A percentile compares a stretch with the other conserved stretches of the same genome.
Conservation (phyloP, 1,140 invertebrate genomes). For the Atta cephalotes region DNA sequence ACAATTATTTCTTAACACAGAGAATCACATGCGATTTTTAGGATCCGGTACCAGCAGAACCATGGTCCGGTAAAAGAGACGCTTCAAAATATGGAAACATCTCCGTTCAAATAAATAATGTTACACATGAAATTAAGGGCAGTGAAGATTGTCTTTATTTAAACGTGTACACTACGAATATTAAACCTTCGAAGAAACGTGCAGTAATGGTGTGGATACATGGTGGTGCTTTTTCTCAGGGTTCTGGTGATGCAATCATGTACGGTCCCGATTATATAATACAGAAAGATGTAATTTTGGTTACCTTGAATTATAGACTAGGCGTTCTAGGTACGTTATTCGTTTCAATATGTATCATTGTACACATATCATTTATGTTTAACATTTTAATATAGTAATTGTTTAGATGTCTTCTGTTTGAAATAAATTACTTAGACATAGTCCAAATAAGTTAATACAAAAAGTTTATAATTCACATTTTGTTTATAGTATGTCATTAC, state of each 20-base stretch:
- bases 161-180: conserved; percentile 91
- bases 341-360: background rate
- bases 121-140: conserved; percentile 63
- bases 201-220: conserved; percentile 87
- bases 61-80: conserved; percentile 87
- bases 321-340: conserved; percentile 84
- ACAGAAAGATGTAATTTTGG: conserved; percentile 87
- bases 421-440: background rate
- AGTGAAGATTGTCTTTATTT: conserved; percentile 93
- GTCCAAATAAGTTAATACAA: background rate
- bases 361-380: background rate
- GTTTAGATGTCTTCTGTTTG: background rate
- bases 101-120: conserved; percentile 81
- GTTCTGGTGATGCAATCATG: conserved; percentile 80
- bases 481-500: background rate
- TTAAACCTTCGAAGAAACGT: conserved; percentile 55
- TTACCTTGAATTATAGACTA: conserved; percentile 88
- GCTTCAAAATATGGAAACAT: conserved; percentile 86
- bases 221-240: conserved; percentile 87
- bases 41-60: conserved; percentile 87
- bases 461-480: background rate
- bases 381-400: background rate
- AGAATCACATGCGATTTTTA: conserved; percentile 70
- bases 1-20: background rate
- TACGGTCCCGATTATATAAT: conserved; percentile 86